These are phyloP conservation scores for Scytalopus superciliaris DNA, from an alignment of 2,113 vertebrate species.

Conservation along the genomic window DNA sequence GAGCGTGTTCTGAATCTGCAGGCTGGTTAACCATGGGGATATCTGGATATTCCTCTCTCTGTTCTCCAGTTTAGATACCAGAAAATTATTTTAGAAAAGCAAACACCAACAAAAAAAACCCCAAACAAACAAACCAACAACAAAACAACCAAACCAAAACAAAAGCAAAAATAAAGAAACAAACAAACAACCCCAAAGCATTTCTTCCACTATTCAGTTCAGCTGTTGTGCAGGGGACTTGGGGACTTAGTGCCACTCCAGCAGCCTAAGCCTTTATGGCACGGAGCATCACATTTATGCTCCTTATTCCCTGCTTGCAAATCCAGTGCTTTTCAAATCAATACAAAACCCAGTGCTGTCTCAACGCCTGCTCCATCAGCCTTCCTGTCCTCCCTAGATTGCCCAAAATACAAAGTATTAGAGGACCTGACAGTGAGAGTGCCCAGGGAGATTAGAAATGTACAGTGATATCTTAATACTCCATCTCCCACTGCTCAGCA, in stretches of 20 bases:
- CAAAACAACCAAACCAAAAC: neutral
- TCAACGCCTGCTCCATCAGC: neutral
- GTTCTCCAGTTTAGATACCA: neutral
- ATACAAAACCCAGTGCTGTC: neutral
- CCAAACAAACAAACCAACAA: neutral
- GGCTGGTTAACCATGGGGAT: neutral
- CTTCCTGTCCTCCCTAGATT: neutral
- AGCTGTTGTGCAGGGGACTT: accelerated
- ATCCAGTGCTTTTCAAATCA: neutral
- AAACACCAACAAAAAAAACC: neutral
- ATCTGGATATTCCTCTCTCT: neutral
- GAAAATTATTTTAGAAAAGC: neutral
- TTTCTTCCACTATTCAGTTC: neutral
- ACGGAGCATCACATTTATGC: neutral
- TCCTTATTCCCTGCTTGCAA: neutral
- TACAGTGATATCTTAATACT: neutral
- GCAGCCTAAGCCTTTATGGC: neutral
- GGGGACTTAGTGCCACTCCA: neutral
- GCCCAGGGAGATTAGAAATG: neutral
- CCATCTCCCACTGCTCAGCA: neutral
- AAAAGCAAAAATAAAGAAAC: too few species aligned
- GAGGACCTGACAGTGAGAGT: neutral
- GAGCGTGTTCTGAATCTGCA: accelerated
- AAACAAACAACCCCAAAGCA: neutral
- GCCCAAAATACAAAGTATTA: neutral